Evolutionary conservation across 2,113 vertebrate genomes (phyloP), one percentile per base, ranked within the genome.

Genomic region (Nothocercus nigrocapillus): DNA sequence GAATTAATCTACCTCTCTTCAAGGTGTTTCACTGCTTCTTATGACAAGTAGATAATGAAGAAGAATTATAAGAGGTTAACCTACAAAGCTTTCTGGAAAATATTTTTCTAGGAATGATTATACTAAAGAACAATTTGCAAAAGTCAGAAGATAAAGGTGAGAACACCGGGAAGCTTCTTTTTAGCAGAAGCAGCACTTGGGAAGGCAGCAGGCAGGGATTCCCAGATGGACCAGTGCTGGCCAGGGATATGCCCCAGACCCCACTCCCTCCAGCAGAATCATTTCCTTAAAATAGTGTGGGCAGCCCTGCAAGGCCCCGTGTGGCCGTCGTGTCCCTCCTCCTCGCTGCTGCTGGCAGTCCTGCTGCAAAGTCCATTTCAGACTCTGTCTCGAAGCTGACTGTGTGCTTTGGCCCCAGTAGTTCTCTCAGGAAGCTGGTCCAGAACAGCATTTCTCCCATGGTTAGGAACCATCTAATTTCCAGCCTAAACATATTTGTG

Each of bases 371-470:
- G 92, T 86, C 90, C 90, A 93, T 94, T 96, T 92, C 90, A 90
- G 95, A 88, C 93, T 89, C 90, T 90, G 78, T 94, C 95, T 90
- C 63, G 63, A 92, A 97, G 70, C 94, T 92, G 93, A 95, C 92
- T 75, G 88, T 74, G 8, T 89, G 75, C 89, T 81, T 92, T 95
- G 91, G 86, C 93, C 94, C 92, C 69, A 77, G 1, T 28, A 9
- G 51, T 92, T 34, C 73, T 92, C 28, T 72, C 90, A 86, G 95
- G 86, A 95, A 75, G 72, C 88, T 75, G 91, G 90, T 97, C 96
- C 95, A 93, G 91, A 94, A 84, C 67, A 93, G 63, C 77, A 92
- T 90, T 90, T 94, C 89, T 92, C 47, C 86, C 86, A 83, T 62
- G 81, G 92, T 86, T 72, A 94, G 83, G 94, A 90, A 92, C 42